Base-by-base conservation (phyloP, 2,888 invertebrate species). In the Poecilobothrus nobilitatus region DNA sequence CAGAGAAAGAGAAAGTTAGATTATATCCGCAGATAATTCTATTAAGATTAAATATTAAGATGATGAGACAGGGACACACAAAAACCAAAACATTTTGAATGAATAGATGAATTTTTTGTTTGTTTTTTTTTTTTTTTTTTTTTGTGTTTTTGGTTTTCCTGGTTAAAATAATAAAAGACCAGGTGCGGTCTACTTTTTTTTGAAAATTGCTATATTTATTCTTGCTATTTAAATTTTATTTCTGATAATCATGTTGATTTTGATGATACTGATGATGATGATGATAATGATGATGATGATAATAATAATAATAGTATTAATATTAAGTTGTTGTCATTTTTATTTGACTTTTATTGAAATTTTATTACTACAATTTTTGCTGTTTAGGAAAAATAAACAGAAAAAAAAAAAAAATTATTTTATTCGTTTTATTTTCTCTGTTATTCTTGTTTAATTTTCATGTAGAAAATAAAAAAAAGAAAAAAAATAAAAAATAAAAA, bases 261-360 rank as follows among this genome's bases (percentile, higher is more conserved):
- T 37, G 37, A 37, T 8, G 37, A 37, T 37, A 8, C 2, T 37
- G 37, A 37, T 37, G 37, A 37, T 37, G 37, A 37, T 37, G 37
- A 37, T 37, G 9, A 37, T 37, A 8, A 5, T 37, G 37, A 37
- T 37, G 37, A 37, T 37, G 37, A 37, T 37, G 37, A 37, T 37
- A 8, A 37, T 37, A 12, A 37, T 37, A 12, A 10, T 37, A 12
- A 37, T 37, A 27, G 5, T 27, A 27, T 27, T 27, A 27, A 27
- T 41, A 41, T 53, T 18, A 53, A n/a, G 15, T 18, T 53, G 18
- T 53, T 53, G 15, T 53, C 53, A 53, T 53, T 53, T 53, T 53
- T 53, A 53, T 53, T 53, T 18, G 53, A 53, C 53, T 53, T 53
- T 53, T 53, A 53, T 53, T 53, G 53, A 53, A 53, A 53, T 53